phyloP scores from a whole-genome alignment of 2,797 vertebrate genomes.

The Tangara arthus region DNA sequence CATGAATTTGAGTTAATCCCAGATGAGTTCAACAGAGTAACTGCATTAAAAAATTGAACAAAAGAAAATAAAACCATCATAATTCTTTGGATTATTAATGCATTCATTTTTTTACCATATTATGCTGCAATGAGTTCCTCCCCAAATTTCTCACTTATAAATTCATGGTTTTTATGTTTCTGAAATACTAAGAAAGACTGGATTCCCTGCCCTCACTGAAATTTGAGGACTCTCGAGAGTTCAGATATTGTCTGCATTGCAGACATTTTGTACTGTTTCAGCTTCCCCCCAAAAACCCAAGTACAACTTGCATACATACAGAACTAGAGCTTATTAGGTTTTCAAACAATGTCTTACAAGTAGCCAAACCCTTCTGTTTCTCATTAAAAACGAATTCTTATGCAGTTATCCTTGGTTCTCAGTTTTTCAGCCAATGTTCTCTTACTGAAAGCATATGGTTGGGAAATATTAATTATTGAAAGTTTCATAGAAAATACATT shows the following conservation, averaged over 20 bases:
- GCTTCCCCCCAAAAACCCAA: fast-evolving
- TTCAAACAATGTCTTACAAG: neutral
- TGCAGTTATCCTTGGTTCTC: neutral
- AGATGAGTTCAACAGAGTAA: neutral
- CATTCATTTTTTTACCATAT: neutral
- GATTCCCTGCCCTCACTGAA: neutral
- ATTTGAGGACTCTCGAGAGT: neutral
- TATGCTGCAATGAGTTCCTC: neutral
- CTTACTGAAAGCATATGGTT: neutral
- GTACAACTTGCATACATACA: fast-evolving
- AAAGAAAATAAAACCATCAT: neutral
- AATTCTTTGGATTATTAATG: neutral
- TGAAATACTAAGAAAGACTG: neutral
- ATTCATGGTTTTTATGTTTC: neutral
- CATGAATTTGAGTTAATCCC: neutral
- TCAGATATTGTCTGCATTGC: neutral
- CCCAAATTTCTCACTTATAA: neutral
- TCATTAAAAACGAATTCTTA: neutral
- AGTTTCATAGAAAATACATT: neutral
- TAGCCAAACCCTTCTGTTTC: neutral
- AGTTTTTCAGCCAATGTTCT: neutral
- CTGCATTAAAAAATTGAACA: neutral
- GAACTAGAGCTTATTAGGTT: neutral
- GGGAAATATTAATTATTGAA: neutral
- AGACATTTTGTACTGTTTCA: neutral